Conservation (phyloP, 2,113 vertebrate species). For the Lophius piscatorius region DNA sequence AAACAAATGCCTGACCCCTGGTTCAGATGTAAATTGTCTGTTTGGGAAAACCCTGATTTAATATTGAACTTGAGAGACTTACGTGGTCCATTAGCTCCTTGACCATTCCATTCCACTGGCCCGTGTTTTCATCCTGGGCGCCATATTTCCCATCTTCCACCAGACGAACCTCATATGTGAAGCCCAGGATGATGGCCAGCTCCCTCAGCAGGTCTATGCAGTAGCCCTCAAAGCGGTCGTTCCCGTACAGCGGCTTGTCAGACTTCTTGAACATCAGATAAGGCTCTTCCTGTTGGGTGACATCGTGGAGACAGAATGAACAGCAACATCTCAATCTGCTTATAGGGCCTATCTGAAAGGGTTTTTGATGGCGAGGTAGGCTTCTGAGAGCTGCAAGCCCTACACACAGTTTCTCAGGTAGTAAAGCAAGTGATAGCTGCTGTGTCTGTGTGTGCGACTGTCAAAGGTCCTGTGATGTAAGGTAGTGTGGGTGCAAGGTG, state of each 20-base stretch:
- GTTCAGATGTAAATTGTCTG: too few relatives aligned
- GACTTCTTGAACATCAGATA: conserved; percentile 99
- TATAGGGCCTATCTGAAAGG: conserved; percentile 43
- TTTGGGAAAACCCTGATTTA: too few relatives aligned
- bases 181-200: conserved; percentile 93
- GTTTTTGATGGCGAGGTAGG: conserved; percentile 46
- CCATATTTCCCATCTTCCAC: conserved; percentile 96
- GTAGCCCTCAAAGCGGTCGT: conserved; percentile 96
- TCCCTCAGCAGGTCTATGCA: conserved; percentile 96
- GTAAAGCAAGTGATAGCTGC: neutral
- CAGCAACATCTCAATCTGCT: conserved; percentile 29
- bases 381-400: conserved; percentile 8
- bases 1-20: too few relatives aligned
- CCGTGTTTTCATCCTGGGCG: conserved; percentile 92
- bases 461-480: conserved; percentile 26
- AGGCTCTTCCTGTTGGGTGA: conserved; percentile 89
- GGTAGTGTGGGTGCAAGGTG: conserved; percentile 41
- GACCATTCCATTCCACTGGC: conserved; percentile 98
- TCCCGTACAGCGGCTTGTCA: conserved; percentile 96
- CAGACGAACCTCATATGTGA: conserved; percentile 92
- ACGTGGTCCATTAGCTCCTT: conserved; percentile 97
- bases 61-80: conserved; percentile 69
- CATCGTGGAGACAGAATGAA: conserved; percentile 30
- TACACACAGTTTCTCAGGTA: too few relatives aligned
- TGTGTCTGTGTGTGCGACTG: conserved; percentile 28